Evolutionary conservation across 2,797 vertebrate genomes (phyloP).

Genomic region (Chromobotia macracanthus): DNA sequence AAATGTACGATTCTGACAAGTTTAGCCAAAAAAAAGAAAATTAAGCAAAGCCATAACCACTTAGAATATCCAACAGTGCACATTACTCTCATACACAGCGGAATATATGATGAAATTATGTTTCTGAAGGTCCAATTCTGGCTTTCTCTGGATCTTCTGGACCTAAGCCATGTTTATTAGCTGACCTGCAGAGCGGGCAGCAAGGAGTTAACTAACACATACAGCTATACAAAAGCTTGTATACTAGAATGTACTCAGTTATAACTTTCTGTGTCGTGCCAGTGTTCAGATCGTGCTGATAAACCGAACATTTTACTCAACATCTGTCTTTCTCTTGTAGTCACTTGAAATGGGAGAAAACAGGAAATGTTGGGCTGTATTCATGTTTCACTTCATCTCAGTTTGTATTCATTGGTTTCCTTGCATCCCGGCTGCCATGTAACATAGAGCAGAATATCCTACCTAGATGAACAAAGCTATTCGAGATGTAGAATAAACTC

Average conservation of each 20-base stretch:
- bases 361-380: constrained; percentile 55
- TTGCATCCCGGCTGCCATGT: constrained; percentile 61
- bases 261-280: constrained; percentile 71
- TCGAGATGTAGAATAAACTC: constrained; percentile 77
- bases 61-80: constrained; percentile 58
- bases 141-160: constrained; percentile 41
- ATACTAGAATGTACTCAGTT: constrained; percentile 75
- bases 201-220: constrained; percentile 69
- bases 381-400: constrained; percentile 61
- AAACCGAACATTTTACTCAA: constrained; percentile 62
- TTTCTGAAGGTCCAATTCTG: constrained; percentile 51
- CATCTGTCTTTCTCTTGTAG: constrained; percentile 65
- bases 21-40: constrained; percentile 39
- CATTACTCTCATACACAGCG: constrained; percentile 23
- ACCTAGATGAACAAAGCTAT: constrained; percentile 70
- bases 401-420: constrained; percentile 53
- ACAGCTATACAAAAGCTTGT: constrained; percentile 69
- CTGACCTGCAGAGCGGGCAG: constrained; percentile 82
- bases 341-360: constrained; percentile 73
- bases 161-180: constrained; percentile 62
- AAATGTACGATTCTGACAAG: no score
- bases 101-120: constrained; percentile 22
- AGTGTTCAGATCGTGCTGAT: constrained; percentile 68
- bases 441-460: constrained; percentile 58
- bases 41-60: constrained; percentile 57